These are phyloP conservation scores for Phenganax subtilis DNA, from an alignment of 92 coral and sea anemone species.

Conservation along the genomic window DNA sequence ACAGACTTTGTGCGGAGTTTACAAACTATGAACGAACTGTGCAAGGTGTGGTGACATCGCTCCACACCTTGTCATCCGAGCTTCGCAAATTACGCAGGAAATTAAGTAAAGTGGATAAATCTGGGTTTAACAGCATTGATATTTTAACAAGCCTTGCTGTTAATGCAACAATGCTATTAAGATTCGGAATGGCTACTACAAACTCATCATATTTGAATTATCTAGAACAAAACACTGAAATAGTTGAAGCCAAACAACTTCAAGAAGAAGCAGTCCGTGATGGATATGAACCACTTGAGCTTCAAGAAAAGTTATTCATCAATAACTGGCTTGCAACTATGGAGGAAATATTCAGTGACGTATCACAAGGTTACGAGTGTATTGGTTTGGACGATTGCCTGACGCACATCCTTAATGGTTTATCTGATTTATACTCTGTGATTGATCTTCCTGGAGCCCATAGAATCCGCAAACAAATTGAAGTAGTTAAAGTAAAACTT, in stretches of 20 bases:
- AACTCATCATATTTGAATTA: slow-evolving; percentile 24
- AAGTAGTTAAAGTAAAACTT: slow-evolving; percentile 48
- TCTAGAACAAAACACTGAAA: slow-evolving; percentile 38
- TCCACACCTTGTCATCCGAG: slow-evolving; percentile 48
- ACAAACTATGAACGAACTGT: slow-evolving; percentile 56
- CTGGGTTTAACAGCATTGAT: background rate
- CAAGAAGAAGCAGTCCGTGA: background rate
- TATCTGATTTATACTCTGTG: slow-evolving; percentile 49
- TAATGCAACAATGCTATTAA: slow-evolving; percentile 31
- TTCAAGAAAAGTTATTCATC: slow-evolving; percentile 42
- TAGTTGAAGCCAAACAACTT: slow-evolving; percentile 29
- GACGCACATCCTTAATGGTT: slow-evolving; percentile 47
- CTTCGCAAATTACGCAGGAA: background rate
- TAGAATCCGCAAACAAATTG: slow-evolving; percentile 58
- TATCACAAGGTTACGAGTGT: slow-evolving; percentile 45
- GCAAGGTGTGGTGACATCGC: slow-evolving; percentile 43
- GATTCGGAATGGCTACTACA: slow-evolving; percentile 44
- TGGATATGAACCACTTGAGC: slow-evolving; percentile 37
- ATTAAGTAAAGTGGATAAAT: slow-evolving; percentile 2
- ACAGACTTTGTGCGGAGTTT: slow-evolving; percentile 55
- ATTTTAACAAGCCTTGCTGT: slow-evolving; percentile 10
- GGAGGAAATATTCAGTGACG: slow-evolving; percentile 56
- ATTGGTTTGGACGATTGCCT: slow-evolving; percentile 66
- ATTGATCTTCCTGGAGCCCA: slow-evolving; percentile 72
- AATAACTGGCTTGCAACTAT: slow-evolving; percentile 63